Evolutionary conservation across 2,797 vertebrate species (phyloP), one percentile per base, ranked within the genome.

Genomic region (Leptatherina wallacei): DNA sequence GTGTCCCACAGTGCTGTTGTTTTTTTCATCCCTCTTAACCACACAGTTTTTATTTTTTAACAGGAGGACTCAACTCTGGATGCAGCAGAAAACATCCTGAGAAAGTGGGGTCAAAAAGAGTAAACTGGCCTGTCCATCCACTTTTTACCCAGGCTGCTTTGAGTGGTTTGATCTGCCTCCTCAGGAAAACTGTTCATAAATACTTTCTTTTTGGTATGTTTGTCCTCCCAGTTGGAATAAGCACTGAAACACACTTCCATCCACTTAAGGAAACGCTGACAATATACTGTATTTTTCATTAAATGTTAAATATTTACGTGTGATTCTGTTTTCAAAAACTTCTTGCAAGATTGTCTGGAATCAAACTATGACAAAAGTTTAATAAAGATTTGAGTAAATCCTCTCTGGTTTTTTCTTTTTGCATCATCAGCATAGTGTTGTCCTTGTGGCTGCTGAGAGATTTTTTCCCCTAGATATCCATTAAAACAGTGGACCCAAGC

Each of bases 61-160:
- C 86, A 99, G 98, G 95, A 97, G 77, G 95, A 98, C 38, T 85
- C 95, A 2, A 99, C 98, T 0, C 88, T 99, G 77, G 87, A 94
- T 29, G 96, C 96, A 69, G 96, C 96, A 47, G 96, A 91, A 3
- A 79, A 95, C 24, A 97, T 96, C 75, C 20, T 99, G 77, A 95
- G 79, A 75, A 92, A 94, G 54, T 98, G 96, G 96, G 95, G 88
- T 69, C 33, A 81, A 2, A 61, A 29, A 65, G 77, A 90, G 54
- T 92, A 63, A 89, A 80, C 35, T 52, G 14, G 33, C 3, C 55
- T n/a, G 2, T 78, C 68, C 69, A 20, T 36, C 27, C 36, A 58
- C 1, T 35, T 51, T 33, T 68, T 1, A 44, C 1, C 20, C 1
- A 6, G 20, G 12, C 40, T 58, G 0, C 14, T 61, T 20, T 49